Base-by-base conservation (phyloP, 2,888 invertebrate genomes). In the Apodemia duryi region DNA sequence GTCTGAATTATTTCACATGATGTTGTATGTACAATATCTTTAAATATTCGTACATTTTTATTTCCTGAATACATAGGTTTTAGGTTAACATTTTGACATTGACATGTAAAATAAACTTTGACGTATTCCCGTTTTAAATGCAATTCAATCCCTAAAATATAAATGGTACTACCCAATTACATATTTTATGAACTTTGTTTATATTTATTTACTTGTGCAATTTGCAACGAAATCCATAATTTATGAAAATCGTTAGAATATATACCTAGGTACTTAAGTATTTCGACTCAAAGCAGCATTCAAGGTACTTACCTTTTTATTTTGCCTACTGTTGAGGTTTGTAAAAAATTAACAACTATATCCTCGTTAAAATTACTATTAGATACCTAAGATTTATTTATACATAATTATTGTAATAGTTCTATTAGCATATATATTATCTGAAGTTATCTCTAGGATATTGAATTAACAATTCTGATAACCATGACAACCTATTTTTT, bases 401-500 rank as follows among this genome's bases (percentile, higher is more conserved):
- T 49, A 6, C 46, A 49, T 49, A 57, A 57, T 57, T 13, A 57
- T 2, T 57, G 1, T 13, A 32, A 11, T 57, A 57, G 4, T 28
- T 32, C 2, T 57, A 32, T 57, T 32, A 57, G 32, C 28, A 11
- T n/a, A n/a, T n/a, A n/a, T 57, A 57, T 32, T 32, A 6, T 2
- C 29, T 57, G 29, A 57, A 13, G 11, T 32, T 32, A 32, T 29
- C 29, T 32, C 32, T 57, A 32, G 32, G 57, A 57, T 57, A 57
- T 32, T 57, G 57, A 57, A 32, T 13, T 32, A 57, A 57, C 32
- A 57, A 32, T 57, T 57, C 13, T 57, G n/a, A 49, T 49, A 49
- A 49, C 57, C 32, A 57, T 57, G 57, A 57, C 57, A 57, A 57
- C 57, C 11, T 32, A 57, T 57, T 32, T 57, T 54, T 57, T 57